Evolutionary conservation across 2,797 vertebrate species (phyloP).

Genomic region (Sebastes dallii): DNA sequence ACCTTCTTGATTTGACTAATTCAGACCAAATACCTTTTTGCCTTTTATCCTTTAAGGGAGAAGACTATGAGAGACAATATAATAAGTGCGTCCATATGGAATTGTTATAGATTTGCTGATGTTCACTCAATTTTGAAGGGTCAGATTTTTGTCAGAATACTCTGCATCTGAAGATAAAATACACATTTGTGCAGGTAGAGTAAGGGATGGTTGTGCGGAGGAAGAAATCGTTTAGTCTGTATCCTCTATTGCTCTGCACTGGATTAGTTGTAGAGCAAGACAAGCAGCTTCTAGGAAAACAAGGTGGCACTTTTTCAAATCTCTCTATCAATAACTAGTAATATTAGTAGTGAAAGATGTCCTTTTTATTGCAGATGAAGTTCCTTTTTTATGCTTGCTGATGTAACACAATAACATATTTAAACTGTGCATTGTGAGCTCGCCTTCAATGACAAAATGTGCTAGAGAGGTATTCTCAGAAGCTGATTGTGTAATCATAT

Average conservation of each 20-base stretch:
- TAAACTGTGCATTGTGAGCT: background rate
- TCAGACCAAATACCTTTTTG: background rate
- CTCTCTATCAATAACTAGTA: background rate
- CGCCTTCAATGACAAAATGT: background rate
- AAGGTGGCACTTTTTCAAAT: background rate
- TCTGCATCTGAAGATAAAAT: background rate
- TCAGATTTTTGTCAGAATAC: background rate
- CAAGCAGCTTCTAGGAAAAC: background rate
- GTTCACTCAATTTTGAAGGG: background rate
- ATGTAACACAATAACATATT: background rate
- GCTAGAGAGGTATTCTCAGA: background rate
- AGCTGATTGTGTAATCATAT: background rate
- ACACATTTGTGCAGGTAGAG: background rate
- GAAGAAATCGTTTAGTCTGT: background rate
- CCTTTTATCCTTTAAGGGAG: background rate
- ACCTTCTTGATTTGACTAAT: background rate
- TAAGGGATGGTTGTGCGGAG: background rate
- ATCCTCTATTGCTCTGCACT: background rate
- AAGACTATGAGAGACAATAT: background rate
- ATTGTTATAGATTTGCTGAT: background rate
- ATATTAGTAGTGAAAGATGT: background rate
- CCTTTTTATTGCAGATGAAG: background rate
- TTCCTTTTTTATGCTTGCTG: background rate
- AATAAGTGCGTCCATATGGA: background rate
- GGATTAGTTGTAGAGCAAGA: background rate